A percentile compares a stretch with the other conserved stretches of the same genome.
Conservation (phyloP, 2,113 vertebrate species). For the Solea senegalensis region DNA sequence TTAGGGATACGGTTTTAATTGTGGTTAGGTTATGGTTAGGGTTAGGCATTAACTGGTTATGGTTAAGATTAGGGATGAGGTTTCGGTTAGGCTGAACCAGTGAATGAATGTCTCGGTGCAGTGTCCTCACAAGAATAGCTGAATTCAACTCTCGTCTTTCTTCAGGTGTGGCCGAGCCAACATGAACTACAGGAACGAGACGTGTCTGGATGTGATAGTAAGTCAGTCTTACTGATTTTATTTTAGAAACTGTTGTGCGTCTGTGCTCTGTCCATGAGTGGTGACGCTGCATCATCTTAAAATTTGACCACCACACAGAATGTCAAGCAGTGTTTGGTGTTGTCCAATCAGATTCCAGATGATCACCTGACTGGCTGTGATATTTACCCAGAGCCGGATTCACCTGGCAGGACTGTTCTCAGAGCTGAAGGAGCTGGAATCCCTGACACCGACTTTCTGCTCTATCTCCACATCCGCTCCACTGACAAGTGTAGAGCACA, state of each 20-base stretch:
- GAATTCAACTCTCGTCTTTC: no score
- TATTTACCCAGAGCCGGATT: slow-evolving; percentile 78
- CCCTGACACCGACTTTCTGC: slow-evolving; percentile 82
- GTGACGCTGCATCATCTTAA: no score
- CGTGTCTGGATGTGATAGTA: slow-evolving; percentile 77
- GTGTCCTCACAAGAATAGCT: no score
- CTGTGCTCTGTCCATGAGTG: no score
- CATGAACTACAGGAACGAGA: slow-evolving; percentile 76
- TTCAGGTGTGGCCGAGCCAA: slow-evolving; percentile 79
- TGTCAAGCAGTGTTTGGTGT: no score
- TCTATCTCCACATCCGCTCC: slow-evolving; percentile 80
- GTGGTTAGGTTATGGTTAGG: no score
- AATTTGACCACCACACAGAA: no score
- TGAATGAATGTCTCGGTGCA: no score
- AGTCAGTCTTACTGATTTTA: slow-evolving; percentile 14
- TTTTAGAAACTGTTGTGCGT: neutral
- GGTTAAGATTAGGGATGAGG: no score
- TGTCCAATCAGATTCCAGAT: slow-evolving; percentile 75
- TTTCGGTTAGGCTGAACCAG: no score
- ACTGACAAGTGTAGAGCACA: slow-evolving; percentile 79
- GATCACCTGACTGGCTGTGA: slow-evolving; percentile 81
- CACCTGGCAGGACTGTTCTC: slow-evolving; percentile 58
- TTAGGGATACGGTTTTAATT: no score
- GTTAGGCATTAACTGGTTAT: no score
- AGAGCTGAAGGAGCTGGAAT: slow-evolving; percentile 79